Evolutionary conservation across 2,888 invertebrate genomes (phyloP).

Genomic region (Pyralis farinalis): DNA sequence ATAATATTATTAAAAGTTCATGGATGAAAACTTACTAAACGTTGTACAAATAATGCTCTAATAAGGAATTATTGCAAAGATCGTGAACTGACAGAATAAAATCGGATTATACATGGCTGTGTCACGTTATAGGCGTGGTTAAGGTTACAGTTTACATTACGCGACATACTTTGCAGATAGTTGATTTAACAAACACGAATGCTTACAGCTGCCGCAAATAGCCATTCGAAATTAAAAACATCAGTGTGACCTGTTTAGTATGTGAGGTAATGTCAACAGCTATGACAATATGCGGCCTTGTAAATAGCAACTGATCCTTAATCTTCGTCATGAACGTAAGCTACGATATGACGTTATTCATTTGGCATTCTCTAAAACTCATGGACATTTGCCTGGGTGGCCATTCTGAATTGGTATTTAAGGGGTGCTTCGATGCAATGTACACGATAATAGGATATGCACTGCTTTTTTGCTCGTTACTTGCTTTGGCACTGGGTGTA

Average conservation of each 20-base stretch:
- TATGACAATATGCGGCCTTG: conserved; percentile 48
- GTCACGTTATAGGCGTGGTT: conserved; percentile 36
- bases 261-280: conserved; percentile 30
- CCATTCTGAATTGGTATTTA: too few relatives aligned
- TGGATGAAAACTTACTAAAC: neutral
- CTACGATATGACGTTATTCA: conserved; percentile 38
- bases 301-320: conserved; percentile 43
- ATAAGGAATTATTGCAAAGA: conserved; percentile 5
- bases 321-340: conserved; percentile 35
- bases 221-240: conserved; percentile 39
- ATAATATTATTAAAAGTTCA: neutral
- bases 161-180: conserved; percentile 26
- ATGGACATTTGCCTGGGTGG: too few relatives aligned
- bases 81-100: conserved; percentile 32
- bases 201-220: conserved; percentile 27
- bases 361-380: conserved; percentile 33
- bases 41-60: conserved; percentile 1
- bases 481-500: too few relatives aligned
- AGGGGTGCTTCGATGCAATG: too few relatives aligned
- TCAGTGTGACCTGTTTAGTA: conserved; percentile 23
- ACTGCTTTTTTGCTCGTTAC: too few relatives aligned
- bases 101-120: conserved; percentile 34
- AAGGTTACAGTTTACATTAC: conserved; percentile 33
- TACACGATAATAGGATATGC: too few relatives aligned
- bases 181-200: conserved; percentile 29